Conservation (phyloP, 1,140 invertebrate genomes). For the Limonius californicus region DNA sequence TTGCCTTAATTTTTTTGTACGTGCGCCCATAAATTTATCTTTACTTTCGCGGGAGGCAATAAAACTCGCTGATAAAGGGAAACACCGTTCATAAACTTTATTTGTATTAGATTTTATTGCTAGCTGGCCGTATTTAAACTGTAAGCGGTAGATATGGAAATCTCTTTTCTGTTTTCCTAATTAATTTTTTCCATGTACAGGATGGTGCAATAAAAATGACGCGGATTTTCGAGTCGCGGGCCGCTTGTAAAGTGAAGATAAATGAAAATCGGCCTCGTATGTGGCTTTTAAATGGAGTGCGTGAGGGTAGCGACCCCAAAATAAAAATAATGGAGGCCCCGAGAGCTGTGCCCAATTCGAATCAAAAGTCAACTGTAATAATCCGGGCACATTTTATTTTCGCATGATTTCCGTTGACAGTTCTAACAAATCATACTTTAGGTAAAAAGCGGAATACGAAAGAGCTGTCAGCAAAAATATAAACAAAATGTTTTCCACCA, state of each 20-base stretch:
- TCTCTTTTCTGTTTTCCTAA: too few species aligned
- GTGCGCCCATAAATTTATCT: neutral
- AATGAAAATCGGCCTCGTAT: too few species aligned
- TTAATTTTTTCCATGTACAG: too few species aligned
- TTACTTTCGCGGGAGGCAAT: neutral
- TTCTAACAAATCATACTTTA: conserved; percentile 1
- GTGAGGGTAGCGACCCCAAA: neutral
- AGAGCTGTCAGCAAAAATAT: conserved; percentile 1
- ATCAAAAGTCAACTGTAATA: neutral
- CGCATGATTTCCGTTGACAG: neutral
- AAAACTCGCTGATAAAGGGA: neutral
- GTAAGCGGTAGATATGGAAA: neutral
- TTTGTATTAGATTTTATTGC: conserved; percentile 1
- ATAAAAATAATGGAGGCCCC: neutral
- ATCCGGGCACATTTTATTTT: neutral
- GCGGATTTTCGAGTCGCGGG: too few species aligned
- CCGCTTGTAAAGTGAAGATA: too few species aligned
- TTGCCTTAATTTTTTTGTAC: conserved; percentile 1
- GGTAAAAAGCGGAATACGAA: neutral
- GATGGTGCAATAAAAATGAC: too few species aligned
- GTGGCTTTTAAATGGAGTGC: too few species aligned
- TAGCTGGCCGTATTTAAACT: neutral
- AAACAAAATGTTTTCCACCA: neutral
- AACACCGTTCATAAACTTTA: conserved; percentile 1
- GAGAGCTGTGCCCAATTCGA: neutral